phyloP scores from a whole-genome alignment of 1,140 invertebrate species.

The Penaeus vannamei region DNA sequence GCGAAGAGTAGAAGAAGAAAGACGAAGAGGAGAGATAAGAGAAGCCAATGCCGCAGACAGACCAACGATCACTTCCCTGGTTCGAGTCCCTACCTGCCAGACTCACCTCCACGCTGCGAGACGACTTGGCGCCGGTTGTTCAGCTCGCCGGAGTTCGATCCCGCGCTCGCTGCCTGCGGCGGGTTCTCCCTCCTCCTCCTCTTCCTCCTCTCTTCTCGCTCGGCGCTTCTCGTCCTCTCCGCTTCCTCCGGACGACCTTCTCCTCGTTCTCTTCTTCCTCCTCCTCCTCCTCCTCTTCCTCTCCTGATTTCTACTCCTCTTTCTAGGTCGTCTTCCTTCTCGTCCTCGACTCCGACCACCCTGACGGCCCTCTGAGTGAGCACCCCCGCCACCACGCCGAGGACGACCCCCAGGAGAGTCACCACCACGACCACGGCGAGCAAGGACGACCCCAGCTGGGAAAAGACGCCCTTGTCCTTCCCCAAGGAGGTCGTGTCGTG shows the following conservation, averaged over 20 bases:
- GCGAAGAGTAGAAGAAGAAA: too few relatives aligned
- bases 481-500: constrained; percentile 4
- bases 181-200: not conserved
- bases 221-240: too few relatives aligned
- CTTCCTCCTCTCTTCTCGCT: constrained; percentile 22
- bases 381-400: constrained; percentile 48
- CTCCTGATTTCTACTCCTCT: too few relatives aligned
- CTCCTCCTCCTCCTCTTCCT: too few relatives aligned
- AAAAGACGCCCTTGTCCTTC: constrained; percentile 24
- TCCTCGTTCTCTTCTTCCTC: too few relatives aligned
- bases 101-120: constrained; percentile 54
- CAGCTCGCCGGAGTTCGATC: not conserved
- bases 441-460: constrained; percentile 31
- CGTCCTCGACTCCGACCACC: constrained; percentile 16
- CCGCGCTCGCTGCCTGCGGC: not conserved
- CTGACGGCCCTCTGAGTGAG: constrained; percentile 7
- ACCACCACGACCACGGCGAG: constrained; percentile 49
- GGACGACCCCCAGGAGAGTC: constrained; percentile 41
- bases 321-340: constrained; percentile 12
- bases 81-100: constrained; percentile 42
- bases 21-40: too few relatives aligned
- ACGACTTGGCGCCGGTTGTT: constrained; percentile 9
- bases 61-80: too few relatives aligned
- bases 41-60: too few relatives aligned
- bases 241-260: too few relatives aligned